Conservation (phyloP, 1,140 invertebrate species). For the Sycophila sp. region DNA sequence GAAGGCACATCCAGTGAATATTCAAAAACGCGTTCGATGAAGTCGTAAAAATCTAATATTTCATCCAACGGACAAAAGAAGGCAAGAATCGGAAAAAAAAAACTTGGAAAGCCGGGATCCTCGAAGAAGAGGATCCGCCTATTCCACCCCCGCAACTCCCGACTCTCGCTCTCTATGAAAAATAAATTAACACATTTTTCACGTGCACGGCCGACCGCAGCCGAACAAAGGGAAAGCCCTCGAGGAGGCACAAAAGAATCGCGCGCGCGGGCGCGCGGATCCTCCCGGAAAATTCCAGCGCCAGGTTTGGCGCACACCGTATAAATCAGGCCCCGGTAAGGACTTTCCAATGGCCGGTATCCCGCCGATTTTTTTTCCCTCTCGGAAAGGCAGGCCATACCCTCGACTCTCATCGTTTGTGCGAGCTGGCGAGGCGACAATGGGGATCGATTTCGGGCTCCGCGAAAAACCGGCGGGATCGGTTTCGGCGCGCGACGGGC, state of each 20-base stretch:
- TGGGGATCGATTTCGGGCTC: constrained; percentile 30
- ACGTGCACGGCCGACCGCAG: background rate
- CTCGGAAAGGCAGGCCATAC: too few relatives aligned
- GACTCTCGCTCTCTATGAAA: background rate
- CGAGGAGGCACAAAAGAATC: background rate
- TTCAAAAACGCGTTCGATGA: too few relatives aligned
- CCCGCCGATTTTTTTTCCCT: constrained; percentile 37
- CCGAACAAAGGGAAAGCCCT: background rate
- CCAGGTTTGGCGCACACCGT: background rate
- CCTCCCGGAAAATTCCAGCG: constrained; percentile 3
- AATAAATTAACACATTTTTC: constrained; percentile 21
- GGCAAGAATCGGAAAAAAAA: too few relatives aligned
- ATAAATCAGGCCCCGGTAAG: constrained; percentile 49
- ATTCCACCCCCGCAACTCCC: background rate
- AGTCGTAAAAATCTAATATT: too few relatives aligned
- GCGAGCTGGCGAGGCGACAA: constrained; percentile 13
- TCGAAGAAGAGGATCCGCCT: too few relatives aligned
- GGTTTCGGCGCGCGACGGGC: background rate
- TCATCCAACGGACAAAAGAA: too few relatives aligned
- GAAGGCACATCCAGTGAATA: too few relatives aligned
- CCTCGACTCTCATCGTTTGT: too few relatives aligned
- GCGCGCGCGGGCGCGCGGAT: background rate
- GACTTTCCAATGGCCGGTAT: constrained; percentile 47
- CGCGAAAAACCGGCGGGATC: too few relatives aligned
- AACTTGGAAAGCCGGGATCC: too few relatives aligned